Conservation (phyloP, 2,888 invertebrate species). For the Tuta absoluta region DNA sequence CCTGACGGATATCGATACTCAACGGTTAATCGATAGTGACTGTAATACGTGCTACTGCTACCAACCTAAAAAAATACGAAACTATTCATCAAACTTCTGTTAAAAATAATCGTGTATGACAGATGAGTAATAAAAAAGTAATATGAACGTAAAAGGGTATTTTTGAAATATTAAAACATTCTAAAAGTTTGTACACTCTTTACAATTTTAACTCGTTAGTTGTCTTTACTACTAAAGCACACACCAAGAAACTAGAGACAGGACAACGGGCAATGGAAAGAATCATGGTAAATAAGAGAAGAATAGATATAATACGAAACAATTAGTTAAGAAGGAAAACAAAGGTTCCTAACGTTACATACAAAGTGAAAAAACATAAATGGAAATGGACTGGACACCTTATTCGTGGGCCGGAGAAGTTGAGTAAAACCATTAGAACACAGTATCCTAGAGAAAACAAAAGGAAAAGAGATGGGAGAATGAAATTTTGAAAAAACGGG, state of each 20-base stretch:
- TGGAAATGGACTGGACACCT: not conserved
- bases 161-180: no score
- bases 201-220: no score
- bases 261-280: slow-evolving; percentile 10
- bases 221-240: not conserved
- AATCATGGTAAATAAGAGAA: not conserved
- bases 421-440: not conserved
- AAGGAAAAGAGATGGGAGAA: not conserved
- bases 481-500: not conserved
- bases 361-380: not conserved
- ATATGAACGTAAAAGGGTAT: no score
- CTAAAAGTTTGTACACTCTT: no score
- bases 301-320: not conserved
- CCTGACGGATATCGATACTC: no score
- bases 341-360: not conserved
- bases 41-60: no score
- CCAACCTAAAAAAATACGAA: no score
- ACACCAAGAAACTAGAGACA: not conserved
- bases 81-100: no score
- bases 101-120: no score
- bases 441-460: not conserved
- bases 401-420: not conserved
- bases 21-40: no score
- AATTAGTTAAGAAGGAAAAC: not conserved
- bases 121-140: no score